Conservation (phyloP, 2,888 invertebrate genomes). For the Cyclophora albipunctata region DNA sequence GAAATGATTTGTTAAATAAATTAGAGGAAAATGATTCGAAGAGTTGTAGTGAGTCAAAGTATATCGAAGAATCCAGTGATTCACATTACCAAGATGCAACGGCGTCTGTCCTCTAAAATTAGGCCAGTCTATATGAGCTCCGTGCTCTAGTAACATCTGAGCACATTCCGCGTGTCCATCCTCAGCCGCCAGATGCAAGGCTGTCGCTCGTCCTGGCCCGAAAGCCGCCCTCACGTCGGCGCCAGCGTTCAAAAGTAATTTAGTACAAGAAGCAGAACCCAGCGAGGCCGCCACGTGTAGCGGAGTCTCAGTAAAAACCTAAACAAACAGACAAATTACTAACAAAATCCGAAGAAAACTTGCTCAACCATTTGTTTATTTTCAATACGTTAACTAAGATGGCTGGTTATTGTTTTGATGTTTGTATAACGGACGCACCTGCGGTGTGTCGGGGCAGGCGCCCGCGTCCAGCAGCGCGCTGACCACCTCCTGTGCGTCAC, state of each 20-base stretch:
- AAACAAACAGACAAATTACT: conserved; percentile 13
- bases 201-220: conserved; percentile 82
- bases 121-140: conserved; percentile 84
- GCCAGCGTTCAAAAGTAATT: conserved; percentile 83
- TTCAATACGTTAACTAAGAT: conserved; percentile 4
- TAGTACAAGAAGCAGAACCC: conserved; percentile 81
- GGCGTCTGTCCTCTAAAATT: conserved; percentile 88
- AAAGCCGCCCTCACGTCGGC: conserved; percentile 86
- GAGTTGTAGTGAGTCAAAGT: too few relatives aligned
- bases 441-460: conserved; percentile 88
- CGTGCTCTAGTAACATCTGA: conserved; percentile 80
- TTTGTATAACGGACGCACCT: conserved; percentile 64
- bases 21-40: background rate
- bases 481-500: conserved; percentile 83
- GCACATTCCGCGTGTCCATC: conserved; percentile 89
- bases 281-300: conserved; percentile 86
- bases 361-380: conserved; percentile 1
- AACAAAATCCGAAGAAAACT: background rate
- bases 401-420: conserved; percentile 5
- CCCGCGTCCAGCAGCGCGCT: conserved; percentile 82
- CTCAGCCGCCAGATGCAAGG: conserved; percentile 91
- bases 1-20: background rate
- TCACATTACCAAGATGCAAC: conserved; percentile 79
- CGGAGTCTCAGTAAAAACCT: conserved; percentile 90
- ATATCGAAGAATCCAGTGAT: background rate